Evolutionary conservation across 2,888 invertebrate species (phyloP).

Genomic region (Lysandra coridon): DNA sequence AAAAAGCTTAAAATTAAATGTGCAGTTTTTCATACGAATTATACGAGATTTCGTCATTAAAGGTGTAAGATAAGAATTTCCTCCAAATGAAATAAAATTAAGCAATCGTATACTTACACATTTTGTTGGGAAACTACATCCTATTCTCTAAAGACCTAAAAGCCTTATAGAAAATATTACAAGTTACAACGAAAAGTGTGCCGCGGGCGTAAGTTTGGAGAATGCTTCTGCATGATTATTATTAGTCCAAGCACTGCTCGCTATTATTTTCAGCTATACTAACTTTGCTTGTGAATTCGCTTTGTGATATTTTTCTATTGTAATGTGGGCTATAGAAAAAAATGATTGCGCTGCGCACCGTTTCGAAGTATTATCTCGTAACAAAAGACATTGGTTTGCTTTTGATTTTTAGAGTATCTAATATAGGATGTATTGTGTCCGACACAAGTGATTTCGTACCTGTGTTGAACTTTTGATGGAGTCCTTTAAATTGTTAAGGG

Average conservation of each 20-base stretch:
- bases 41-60: too few species aligned
- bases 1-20: too few species aligned
- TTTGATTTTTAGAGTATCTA: conserved; percentile 5
- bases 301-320: conserved; percentile 40
- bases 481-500: neutral
- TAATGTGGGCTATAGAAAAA: conserved; percentile 33
- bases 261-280: conserved; percentile 53
- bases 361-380: conserved; percentile 23
- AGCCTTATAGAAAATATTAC: neutral
- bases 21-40: too few species aligned
- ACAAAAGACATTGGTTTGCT: conserved; percentile 26
- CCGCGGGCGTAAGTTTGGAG: conserved; percentile 22
- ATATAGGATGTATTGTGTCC: conserved; percentile 15
- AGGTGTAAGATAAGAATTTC: too few species aligned
- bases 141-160: neutral
- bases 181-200: conserved; percentile 24
- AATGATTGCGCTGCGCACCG: conserved; percentile 16
- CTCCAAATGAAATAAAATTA: too few species aligned
- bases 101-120: too few species aligned
- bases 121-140: too few species aligned
- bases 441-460: conserved; percentile 13
- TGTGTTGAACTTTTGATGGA: conserved; percentile 22
- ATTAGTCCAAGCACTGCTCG: conserved; percentile 54
- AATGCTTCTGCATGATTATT: conserved; percentile 41
- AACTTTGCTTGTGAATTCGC: conserved; percentile 47